phyloP scores from a whole-genome alignment of 1,140 invertebrate genomes.

The Phthorimaea operculella region DNA sequence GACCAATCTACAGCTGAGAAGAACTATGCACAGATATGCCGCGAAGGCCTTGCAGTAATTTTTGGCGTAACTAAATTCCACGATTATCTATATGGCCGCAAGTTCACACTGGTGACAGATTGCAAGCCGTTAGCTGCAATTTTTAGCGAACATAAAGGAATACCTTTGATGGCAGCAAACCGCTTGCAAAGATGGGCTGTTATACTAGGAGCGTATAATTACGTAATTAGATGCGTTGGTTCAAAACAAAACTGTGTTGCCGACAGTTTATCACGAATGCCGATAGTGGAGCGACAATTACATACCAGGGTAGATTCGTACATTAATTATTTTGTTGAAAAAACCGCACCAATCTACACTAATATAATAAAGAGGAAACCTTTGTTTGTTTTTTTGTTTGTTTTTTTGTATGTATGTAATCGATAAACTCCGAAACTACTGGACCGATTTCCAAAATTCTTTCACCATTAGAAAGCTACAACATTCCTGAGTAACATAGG shows the following conservation, averaged over 20 bases:
- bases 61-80: slow-evolving; percentile 51
- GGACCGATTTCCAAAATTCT: too few species aligned
- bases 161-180: slow-evolving; percentile 20
- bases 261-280: slow-evolving; percentile 23
- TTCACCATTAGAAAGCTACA: too few species aligned
- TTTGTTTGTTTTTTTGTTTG: too few species aligned
- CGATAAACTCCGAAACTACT: too few species aligned
- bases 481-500: too few species aligned
- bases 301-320: not conserved
- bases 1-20: slow-evolving; percentile 25
- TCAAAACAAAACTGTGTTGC: slow-evolving; percentile 21
- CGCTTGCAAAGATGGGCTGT: slow-evolving; percentile 35
- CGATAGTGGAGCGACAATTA: not conserved
- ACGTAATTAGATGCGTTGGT: slow-evolving; percentile 20
- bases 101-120: slow-evolving; percentile 59
- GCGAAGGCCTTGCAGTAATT: slow-evolving; percentile 57
- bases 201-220: slow-evolving; percentile 23
- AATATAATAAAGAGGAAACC: too few species aligned
- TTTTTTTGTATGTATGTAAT: too few species aligned
- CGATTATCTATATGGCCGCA: slow-evolving; percentile 49
- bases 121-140: slow-evolving; percentile 53
- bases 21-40: slow-evolving; percentile 59
- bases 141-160: slow-evolving; percentile 28
- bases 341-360: not conserved
- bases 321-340: slow-evolving; percentile 1